These are phyloP conservation scores for Pristionchus entomophagus DNA, from an alignment of 2,888 invertebrate species.

Conservation along the genomic window DNA sequence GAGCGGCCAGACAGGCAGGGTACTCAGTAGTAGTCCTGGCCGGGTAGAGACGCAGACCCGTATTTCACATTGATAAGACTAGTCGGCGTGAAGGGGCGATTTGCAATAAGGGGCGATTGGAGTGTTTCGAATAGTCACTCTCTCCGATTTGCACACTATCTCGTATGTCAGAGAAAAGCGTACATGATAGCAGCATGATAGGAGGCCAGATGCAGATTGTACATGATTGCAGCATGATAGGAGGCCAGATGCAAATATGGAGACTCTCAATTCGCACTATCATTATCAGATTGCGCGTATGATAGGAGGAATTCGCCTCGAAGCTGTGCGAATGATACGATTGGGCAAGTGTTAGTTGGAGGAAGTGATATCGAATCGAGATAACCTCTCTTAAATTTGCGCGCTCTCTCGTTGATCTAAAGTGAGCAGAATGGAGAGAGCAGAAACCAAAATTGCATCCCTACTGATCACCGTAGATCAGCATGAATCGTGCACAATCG, in stretches of 20 bases:
- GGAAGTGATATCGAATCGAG: too few relatives aligned
- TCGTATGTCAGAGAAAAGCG: background rate
- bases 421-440: too few relatives aligned
- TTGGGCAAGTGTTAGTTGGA: too few relatives aligned
- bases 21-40: background rate
- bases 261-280: background rate
- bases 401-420: too few relatives aligned
- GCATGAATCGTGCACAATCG: too few relatives aligned
- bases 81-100: too few relatives aligned
- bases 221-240: too few relatives aligned
- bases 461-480: too few relatives aligned
- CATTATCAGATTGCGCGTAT: conserved; percentile 17
- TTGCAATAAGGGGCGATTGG: background rate
- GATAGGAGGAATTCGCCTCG: background rate
- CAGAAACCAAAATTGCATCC: too few relatives aligned
- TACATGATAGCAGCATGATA: too few relatives aligned
- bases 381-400: too few relatives aligned
- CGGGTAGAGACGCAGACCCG: background rate
- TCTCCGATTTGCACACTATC: background rate
- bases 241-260: background rate
- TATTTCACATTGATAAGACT: background rate
- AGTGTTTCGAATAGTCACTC: background rate
- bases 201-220: too few relatives aligned
- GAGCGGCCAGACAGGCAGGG: background rate
- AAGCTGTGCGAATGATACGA: conserved; percentile 6